Conservation (phyloP, 1,140 invertebrate genomes). For the Laupala kohalensis region DNA sequence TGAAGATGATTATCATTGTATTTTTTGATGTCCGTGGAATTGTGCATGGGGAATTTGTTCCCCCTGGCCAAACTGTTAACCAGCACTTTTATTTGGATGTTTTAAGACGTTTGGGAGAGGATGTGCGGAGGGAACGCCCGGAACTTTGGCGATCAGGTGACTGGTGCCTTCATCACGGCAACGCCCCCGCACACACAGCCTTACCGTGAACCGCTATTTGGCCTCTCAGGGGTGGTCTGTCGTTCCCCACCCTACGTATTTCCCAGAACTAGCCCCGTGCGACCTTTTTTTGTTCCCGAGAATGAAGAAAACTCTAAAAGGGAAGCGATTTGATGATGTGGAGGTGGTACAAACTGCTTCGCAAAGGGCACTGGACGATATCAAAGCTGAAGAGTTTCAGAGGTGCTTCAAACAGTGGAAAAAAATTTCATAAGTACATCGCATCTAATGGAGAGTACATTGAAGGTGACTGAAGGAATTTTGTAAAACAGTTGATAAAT, state of each 20-base stretch:
- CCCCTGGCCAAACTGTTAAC: too few relatives aligned
- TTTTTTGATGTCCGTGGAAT: too few relatives aligned
- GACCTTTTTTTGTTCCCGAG: constrained; percentile 9
- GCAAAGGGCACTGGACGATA: constrained; percentile 5
- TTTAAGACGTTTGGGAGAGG: too few relatives aligned
- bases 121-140: constrained; percentile 2
- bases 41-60: too few relatives aligned
- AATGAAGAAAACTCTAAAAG: constrained; percentile 8
- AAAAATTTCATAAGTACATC: constrained; percentile 5
- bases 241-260: constrained; percentile 3
- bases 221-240: constrained; percentile 9
- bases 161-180: constrained; percentile 4
- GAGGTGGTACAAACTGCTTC: constrained; percentile 8
- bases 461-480: neutral
- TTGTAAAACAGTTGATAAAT: constrained; percentile 1
- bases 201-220: constrained; percentile 5
- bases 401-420: constrained; percentile 7
- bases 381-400: constrained; percentile 8
- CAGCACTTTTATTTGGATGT: too few relatives aligned
- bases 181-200: constrained; percentile 3
- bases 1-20: too few relatives aligned
- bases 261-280: constrained; percentile 7
- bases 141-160: constrained; percentile 2
- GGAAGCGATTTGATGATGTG: constrained; percentile 13
- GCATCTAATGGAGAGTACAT: constrained; percentile 8